Conservation (phyloP, 2,113 vertebrate genomes). For the Proteles cristata region DNA sequence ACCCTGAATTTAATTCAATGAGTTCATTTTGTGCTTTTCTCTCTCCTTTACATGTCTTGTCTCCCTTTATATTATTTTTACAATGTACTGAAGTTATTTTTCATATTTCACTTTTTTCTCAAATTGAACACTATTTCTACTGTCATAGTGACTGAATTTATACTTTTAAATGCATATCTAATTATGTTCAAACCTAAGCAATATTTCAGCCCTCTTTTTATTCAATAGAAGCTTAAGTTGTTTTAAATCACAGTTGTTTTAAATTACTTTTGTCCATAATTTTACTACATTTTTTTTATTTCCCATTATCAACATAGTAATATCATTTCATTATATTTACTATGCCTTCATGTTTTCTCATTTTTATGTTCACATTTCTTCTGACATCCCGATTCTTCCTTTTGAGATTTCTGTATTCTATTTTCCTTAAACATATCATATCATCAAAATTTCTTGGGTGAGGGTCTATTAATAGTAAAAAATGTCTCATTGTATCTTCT, state of each 20-base stretch:
- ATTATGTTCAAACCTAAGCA: neutral
- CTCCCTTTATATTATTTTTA: neutral
- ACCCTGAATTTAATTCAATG: slow-evolving; percentile 15
- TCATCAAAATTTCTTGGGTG: neutral
- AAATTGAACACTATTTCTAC: neutral
- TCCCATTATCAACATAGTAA: neutral
- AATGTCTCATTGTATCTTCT: neutral
- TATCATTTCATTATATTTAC: neutral
- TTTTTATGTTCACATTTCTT: neutral
- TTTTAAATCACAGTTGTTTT: neutral
- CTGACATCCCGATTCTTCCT: neutral
- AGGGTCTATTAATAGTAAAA: neutral
- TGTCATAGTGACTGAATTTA: neutral
- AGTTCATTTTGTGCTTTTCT: neutral
- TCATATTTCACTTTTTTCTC: neutral
- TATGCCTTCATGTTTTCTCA: neutral
- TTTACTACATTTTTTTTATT: neutral
- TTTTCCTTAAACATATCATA: neutral
- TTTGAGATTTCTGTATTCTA: neutral
- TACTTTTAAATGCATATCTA: neutral
- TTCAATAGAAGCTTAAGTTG: neutral
- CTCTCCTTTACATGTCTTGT: neutral
- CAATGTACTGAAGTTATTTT: neutral
- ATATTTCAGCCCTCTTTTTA: neutral
- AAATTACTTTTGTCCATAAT: neutral